A percentile compares a stretch with the other conserved stretches of the same genome.
phyloP scores from a whole-genome alignment of 2,113 vertebrate species.

The Toxotes chatareus region DNA sequence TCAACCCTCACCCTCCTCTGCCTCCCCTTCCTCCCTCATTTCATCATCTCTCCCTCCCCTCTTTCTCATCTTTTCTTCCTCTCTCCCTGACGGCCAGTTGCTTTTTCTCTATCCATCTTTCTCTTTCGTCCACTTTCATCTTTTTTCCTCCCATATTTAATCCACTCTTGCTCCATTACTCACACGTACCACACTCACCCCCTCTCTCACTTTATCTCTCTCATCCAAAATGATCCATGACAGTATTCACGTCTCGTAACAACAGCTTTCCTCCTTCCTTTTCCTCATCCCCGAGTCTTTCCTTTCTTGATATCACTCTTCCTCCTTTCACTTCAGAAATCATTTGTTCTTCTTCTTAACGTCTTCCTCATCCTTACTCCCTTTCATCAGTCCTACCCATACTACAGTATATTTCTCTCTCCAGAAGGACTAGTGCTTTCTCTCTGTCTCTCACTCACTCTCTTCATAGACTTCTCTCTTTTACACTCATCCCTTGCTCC shows the following conservation, averaged over 20 bases:
- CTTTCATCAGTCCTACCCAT: neutral
- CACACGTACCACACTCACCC: slow-evolving; percentile 4
- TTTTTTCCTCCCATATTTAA: slow-evolving; percentile 27
- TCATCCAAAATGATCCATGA: slow-evolving; percentile 26
- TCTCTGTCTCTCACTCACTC: neutral
- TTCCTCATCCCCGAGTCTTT: neutral
- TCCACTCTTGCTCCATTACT: slow-evolving; percentile 11
- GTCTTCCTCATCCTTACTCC: neutral
- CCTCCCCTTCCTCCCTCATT: slow-evolving; percentile 34
- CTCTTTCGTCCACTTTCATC: slow-evolving; percentile 33
- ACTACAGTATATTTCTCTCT: neutral
- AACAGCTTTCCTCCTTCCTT: slow-evolving; percentile 5
- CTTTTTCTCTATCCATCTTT: slow-evolving; percentile 42
- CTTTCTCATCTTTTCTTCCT: slow-evolving; percentile 6
- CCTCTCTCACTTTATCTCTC: slow-evolving; percentile 10
- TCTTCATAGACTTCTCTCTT: slow-evolving; percentile 9
- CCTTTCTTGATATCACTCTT: slow-evolving; percentile 4
- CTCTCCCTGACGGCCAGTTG: slow-evolving; percentile 12
- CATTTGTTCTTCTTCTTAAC: neutral
- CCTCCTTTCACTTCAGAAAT: slow-evolving; percentile 13
- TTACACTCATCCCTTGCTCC: slow-evolving; percentile 13
- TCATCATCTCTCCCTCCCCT: slow-evolving; percentile 41
- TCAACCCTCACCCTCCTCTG: slow-evolving; percentile 38
- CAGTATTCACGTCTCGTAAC: slow-evolving; percentile 11
- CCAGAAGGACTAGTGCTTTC: neutral